phyloP scores from a whole-genome alignment of 2,888 invertebrate species.

The Drosophila eohydei region DNA sequence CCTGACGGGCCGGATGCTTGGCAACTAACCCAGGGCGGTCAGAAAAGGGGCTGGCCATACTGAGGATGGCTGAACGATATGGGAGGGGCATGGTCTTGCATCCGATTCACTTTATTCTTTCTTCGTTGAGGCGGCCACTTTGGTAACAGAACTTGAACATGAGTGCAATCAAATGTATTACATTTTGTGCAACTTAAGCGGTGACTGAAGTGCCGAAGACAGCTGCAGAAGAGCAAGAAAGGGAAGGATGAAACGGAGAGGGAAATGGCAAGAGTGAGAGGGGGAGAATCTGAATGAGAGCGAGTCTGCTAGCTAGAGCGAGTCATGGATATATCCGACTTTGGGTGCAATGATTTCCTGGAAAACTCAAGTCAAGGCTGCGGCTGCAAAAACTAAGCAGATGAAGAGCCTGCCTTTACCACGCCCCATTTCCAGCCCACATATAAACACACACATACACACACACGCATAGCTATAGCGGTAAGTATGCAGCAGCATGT shows the following conservation, averaged over 20 bases:
- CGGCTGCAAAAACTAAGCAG: slow-evolving; percentile 63
- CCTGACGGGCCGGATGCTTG: slow-evolving; percentile 48
- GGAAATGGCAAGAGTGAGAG: not conserved
- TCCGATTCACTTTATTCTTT: slow-evolving; percentile 70
- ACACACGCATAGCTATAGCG: slow-evolving; percentile 39
- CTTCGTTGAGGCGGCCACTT: slow-evolving; percentile 68
- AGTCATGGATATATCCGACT: slow-evolving; percentile 63
- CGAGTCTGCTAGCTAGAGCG: slow-evolving; percentile 6
- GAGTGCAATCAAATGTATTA: slow-evolving; percentile 80
- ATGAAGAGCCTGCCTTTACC: slow-evolving; percentile 40
- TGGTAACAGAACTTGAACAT: slow-evolving; percentile 77
- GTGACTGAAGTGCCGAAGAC: slow-evolving; percentile 69
- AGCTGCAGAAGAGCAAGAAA: slow-evolving; percentile 48
- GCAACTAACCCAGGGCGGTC: slow-evolving; percentile 32
- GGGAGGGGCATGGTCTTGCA: slow-evolving; percentile 39
- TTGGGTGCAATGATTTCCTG: slow-evolving; percentile 77
- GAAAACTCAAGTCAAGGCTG: slow-evolving; percentile 64
- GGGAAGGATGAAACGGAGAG: not conserved
- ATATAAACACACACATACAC: not conserved
- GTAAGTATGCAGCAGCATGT: slow-evolving; percentile 62
- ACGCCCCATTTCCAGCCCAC: not conserved
- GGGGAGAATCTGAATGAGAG: not conserved
- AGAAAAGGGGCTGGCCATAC: slow-evolving; percentile 2
- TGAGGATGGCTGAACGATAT: not conserved
- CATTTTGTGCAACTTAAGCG: slow-evolving; percentile 78